Base-by-base conservation (phyloP, 2,888 invertebrate species). In the Buathra laborator region DNA sequence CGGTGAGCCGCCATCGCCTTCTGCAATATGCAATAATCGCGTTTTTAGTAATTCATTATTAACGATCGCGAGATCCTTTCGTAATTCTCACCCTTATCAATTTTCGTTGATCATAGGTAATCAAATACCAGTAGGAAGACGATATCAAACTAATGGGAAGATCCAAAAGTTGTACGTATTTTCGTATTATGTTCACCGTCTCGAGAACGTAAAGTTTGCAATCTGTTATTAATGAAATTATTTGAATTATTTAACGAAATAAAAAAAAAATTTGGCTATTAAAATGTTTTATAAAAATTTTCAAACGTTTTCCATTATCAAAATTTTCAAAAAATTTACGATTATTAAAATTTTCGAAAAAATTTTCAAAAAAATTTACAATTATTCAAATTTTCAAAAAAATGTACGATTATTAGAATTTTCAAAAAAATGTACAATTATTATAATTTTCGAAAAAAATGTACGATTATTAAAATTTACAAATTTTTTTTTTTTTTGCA, bases 191-290 rank as follows among this genome's bases (percentile, higher is more conserved):
- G 95, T 97, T 98, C 87, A 98, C 97, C 89, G 97, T 96, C 92
- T 98, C 97, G 93, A 99, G 95, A 76, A 97, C 97, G 93, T 97
- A 98, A 46, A 97, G 96, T 92, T 96, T 96, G 94, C 98, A 98
- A 94, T 95, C 97, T 97, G 95, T 83, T 96, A 95, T 48, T 81
- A 89, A 87, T 88, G 24, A 2, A 24, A 24, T 75, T 48, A 83
- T 78, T 24, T 80, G 48, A 16, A 29, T 29, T 24, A 62, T 4
- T 14, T 76, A 44, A 59, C 12, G 9, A 62, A 10, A 66, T 46
- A 16, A 12, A 64, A 80, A 43, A 37, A 32, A n/a, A 7, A 3
- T 24, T 24, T 3, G 24, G 24, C 2, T 24, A 24, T 24, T 24
- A 24, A 24, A 24, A 24, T 24, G 1, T 24, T 24, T 24, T 2